Conservation (phyloP, 2,888 invertebrate species). For the Drosophila crucigera region DNA sequence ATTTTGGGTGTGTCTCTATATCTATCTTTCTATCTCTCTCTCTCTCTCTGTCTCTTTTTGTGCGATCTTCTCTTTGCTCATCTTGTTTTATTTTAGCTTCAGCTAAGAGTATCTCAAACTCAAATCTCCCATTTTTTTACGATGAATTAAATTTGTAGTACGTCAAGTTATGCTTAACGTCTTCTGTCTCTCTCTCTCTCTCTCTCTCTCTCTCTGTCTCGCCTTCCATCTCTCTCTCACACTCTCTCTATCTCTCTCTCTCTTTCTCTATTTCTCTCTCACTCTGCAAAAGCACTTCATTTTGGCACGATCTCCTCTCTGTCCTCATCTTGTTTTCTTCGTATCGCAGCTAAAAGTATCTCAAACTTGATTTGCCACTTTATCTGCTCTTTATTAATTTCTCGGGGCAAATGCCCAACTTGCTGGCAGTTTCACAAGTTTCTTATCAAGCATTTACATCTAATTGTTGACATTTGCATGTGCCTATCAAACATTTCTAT, state of each 20-base stretch:
- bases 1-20: neutral
- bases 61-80: neutral
- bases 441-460: slow-evolving; percentile 37
- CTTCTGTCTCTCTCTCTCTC: neutral
- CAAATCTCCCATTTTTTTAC: neutral
- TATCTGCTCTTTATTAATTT: slow-evolving; percentile 1
- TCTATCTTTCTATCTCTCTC: neutral
- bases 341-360: neutral
- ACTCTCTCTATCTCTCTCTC: neutral
- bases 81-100: neutral
- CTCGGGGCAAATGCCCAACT: slow-evolving; percentile 14
- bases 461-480: slow-evolving; percentile 48
- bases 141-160: neutral
- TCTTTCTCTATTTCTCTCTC: neutral
- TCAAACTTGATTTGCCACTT: slow-evolving; percentile 2
- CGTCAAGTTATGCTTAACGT: neutral
- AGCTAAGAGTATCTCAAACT: neutral
- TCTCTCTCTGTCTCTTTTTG: no score
- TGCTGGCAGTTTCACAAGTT: slow-evolving; percentile 17
- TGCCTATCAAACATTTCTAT: slow-evolving; percentile 45
- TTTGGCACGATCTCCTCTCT: neutral
- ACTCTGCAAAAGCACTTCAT: neutral
- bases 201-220: neutral
- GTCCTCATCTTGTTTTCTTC: neutral
- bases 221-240: neutral